A percentile compares a stretch with the other conserved stretches of the same genome.
Evolutionary conservation across 2,888 invertebrate species (phyloP).

Genomic region (Gisinianus flammeolus): DNA sequence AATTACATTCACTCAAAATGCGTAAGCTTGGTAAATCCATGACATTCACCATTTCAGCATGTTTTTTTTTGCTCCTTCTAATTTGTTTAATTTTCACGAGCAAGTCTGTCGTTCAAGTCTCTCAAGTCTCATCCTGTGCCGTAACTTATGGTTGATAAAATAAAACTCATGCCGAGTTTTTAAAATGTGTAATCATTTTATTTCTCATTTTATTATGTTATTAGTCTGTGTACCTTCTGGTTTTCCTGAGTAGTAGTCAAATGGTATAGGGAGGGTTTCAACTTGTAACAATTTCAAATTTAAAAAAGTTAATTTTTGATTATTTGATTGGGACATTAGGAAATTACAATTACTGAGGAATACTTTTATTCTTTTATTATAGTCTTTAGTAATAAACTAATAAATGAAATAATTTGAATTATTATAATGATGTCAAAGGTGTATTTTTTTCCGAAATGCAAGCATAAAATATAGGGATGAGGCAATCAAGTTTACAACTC

Average conservation of each 20-base stretch:
- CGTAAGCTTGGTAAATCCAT: neutral
- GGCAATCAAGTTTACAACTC: neutral
- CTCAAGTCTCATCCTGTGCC: neutral
- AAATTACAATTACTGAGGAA: neutral
- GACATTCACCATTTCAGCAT: neutral
- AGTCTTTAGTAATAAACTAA: neutral
- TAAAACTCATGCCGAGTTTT: neutral
- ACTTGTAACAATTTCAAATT: no score
- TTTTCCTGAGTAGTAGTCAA: neutral
- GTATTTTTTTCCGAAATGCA: neutral
- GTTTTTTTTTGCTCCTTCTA: neutral
- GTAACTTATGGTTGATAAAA: no score
- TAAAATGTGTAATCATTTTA: neutral
- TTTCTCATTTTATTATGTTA: neutral
- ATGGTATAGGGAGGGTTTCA: neutral
- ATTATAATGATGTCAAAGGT: constrained; percentile 35
- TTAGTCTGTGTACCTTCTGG: neutral
- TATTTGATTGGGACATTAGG: no score
- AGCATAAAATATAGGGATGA: constrained; percentile 7
- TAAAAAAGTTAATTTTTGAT: no score
- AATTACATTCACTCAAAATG: neutral
- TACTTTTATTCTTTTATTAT: neutral
- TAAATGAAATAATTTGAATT: neutral
- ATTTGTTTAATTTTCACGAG: neutral
- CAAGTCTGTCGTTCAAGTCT: neutral